Base-by-base conservation (phyloP, 2,888 invertebrate species). In the Tetragnatha montana region DNA sequence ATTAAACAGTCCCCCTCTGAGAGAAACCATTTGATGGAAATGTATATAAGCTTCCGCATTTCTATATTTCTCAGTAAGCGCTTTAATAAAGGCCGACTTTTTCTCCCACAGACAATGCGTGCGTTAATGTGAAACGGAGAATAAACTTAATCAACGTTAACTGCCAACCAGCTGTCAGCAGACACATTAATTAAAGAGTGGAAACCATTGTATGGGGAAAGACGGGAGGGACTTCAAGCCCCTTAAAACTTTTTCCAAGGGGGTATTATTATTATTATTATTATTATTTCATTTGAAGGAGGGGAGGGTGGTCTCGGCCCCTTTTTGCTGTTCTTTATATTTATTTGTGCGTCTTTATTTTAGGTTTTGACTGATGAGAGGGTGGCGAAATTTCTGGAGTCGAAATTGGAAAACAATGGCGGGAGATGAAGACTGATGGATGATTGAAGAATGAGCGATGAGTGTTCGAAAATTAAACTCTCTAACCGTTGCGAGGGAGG, bases 331-430 rank as follows among this genome's bases (percentile, higher is more conserved):
- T 86, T 60, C 73, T 79, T 80, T 50, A 35, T 60, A 74, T 82
- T 71, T 21, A 73, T 82, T 74, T 50, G 14, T 74, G n/a, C 60
- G 60, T 79, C 81, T 73, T 75, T 68, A 60, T 75, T 84, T 21
- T 76, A 60, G 19, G 69, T 35, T 47, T 70, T 81, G 80, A 81
- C 69, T 78, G 81, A 81, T 81, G 50, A 68, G 68, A 75, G 75
- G 35, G 51, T 10, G 47, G 73, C 73, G 80, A 86, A 74, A 80
- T 86, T 80, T 74, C 73, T 17, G 80, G 68, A 69, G 76, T 70
- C 80, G 70, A 85, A 85, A 89, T 89, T 81, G 85, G 89, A 85
- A 89, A 89, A 89, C 89, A 89, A 89, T 89, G 81, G 89, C 74
- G 49, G 80, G 68, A 68, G 75, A 89, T 89, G 89, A 76, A 81